A percentile compares a stretch with the other conserved stretches of the same genome.
These are phyloP conservation scores for Malaclemys terrapin DNA, from an alignment of 2,113 vertebrate genomes.

Conservation along the genomic window DNA sequence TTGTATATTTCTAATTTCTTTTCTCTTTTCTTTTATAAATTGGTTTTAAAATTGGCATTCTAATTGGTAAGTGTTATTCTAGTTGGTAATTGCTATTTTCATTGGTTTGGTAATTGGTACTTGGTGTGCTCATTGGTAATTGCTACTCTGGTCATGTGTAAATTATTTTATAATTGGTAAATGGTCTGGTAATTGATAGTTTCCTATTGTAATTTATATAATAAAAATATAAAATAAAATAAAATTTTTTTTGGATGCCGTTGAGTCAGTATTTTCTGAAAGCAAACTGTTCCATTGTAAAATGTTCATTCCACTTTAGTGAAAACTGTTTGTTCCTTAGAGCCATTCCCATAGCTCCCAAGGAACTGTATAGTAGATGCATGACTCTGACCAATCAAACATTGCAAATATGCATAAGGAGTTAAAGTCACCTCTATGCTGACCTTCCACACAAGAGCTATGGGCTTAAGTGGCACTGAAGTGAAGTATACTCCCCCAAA, in stretches of 20 bases:
- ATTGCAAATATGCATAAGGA: fast-evolving
- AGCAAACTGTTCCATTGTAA: conserved; percentile 7
- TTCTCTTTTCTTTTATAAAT: background rate
- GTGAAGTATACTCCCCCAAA: background rate
- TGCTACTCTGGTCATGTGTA: background rate
- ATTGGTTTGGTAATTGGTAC: background rate
- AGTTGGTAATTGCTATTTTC: background rate
- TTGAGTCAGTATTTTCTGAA: background rate
- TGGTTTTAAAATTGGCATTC: background rate
- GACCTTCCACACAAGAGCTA: fast-evolving
- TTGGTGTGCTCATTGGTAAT: background rate
- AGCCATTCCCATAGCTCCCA: background rate
- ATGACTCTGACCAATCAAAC: background rate
- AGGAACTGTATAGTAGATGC: background rate
- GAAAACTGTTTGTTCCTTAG: background rate
- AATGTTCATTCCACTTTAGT: background rate
- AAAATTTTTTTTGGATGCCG: background rate
- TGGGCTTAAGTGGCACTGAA: background rate
- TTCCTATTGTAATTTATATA: background rate
- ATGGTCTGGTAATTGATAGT: background rate
- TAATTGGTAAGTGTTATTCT: background rate
- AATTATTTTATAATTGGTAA: background rate
- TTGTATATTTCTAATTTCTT: background rate
- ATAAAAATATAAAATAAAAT: background rate
- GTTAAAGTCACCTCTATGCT: background rate